Evolutionary conservation across 1,140 invertebrate species (phyloP).

Genomic region (Sitobion miscanthi): DNA sequence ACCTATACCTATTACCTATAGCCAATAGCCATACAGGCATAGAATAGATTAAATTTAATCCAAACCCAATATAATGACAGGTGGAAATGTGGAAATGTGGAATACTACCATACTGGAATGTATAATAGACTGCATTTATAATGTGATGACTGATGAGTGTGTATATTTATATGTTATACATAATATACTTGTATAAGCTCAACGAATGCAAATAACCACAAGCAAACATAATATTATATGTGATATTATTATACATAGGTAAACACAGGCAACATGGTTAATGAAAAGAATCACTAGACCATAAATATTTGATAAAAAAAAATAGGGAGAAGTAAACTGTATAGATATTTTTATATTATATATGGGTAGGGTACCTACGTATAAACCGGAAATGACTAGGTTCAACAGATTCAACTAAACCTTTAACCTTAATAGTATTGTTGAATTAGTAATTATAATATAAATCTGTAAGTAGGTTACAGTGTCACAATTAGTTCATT

Average conservation of each 20-base stretch:
- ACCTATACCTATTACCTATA: neutral
- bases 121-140: too few species aligned
- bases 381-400: neutral
- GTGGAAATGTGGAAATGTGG: too few species aligned
- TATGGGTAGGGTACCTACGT: neutral
- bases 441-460: too few species aligned
- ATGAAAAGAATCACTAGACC: conserved; percentile 35
- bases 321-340: neutral
- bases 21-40: neutral
- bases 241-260: too few species aligned
- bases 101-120: too few species aligned
- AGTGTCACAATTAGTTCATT: neutral
- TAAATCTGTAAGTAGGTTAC: neutral
- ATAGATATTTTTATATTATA: too few species aligned
- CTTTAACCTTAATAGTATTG: neutral
- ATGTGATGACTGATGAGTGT: too few species aligned
- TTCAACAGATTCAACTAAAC: neutral
- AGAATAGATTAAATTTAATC: neutral
- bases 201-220: too few species aligned
- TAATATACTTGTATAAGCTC: too few species aligned
- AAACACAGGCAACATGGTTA: neutral
- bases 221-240: neutral
- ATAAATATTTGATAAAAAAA: neutral
- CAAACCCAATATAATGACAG: neutral
- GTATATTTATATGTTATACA: too few species aligned